Conservation (phyloP, 2,797 vertebrate species). For the Anas capensis region DNA sequence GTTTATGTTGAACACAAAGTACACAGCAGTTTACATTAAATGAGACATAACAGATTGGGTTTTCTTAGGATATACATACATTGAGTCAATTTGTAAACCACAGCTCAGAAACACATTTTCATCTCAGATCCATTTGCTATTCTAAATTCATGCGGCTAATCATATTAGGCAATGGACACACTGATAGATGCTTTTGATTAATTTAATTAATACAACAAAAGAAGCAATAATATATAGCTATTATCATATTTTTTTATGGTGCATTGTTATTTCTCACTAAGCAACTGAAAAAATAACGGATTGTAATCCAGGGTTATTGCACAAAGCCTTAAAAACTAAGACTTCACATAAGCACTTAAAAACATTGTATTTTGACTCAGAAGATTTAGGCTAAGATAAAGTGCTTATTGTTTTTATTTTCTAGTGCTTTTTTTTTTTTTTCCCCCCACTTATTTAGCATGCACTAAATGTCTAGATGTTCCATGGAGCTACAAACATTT, state of each 20-base stretch:
- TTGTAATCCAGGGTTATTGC: neutral
- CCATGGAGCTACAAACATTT: neutral
- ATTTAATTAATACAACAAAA: neutral
- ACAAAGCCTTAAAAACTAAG: neutral
- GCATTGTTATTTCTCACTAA: neutral
- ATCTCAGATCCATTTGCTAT: neutral
- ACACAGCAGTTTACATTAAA: neutral
- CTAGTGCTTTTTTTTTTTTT: neutral
- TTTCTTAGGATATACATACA: neutral
- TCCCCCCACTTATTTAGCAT: neutral
- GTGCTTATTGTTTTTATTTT: neutral
- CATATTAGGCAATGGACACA: rapidly evolving
- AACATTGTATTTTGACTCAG: neutral
- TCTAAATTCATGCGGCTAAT: neutral
- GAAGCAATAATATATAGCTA: neutral
- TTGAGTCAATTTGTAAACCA: neutral
- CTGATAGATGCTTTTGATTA: neutral
- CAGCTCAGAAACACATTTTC: neutral
- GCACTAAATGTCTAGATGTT: neutral
- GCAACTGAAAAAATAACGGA: neutral
- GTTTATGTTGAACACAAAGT: neutral
- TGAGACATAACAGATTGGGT: neutral
- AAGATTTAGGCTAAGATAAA: slow-evolving; percentile 9
- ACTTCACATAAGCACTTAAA: neutral
- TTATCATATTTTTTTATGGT: neutral